Base-by-base conservation (phyloP, 2,888 invertebrate genomes). In the Nowickia ferox region DNA sequence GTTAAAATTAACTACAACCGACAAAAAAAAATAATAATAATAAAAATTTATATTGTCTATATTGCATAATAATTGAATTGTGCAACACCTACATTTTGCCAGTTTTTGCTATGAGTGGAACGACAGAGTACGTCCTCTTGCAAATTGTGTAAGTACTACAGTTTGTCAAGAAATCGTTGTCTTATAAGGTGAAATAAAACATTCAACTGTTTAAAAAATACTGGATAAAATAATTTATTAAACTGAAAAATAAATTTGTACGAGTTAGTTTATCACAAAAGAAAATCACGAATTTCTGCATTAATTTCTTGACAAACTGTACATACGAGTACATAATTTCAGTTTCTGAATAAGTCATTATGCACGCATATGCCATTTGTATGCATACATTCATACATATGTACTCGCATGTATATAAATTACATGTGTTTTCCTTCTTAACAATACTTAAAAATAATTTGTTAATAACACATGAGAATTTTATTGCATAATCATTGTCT, bases 61-160 rank as follows among this genome's bases (percentile, higher is more conserved):
- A 68, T 83, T 83, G 83, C 77, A 83, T 83, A 83, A 83, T 78
- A 83, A 78, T 72, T 72, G 65, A 51, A 55, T 83, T 83, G 71
- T 76, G 69, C 69, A 66, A 76, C 69, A 76, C 69, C 68, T 75
- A 75, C 68, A 38, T 63, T 40, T 46, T 66, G 46, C 68, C 69
- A 75, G 61, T 38, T 63, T 48, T 46, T 66, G 46, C 57, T n/a
- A 57, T 46, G 46, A 66, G 19, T 66, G 57, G 55, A 55, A 51
- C 22, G 44, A 48, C 30, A 59, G 55, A n/a, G 11, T 40, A 22
- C 11, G 40, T 48, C 22, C 19, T 48, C 13, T 10, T 17, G 10
- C 42, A 55, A 65, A 30, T 17, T 15, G 15, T 11, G 10, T 48
- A 9, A 59, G 30, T n/a, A 11, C 6, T 30, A 30, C 30, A 30